Evolutionary conservation across 2,113 vertebrate genomes (phyloP), one percentile per base, ranked within the genome.

Genomic region (Eublepharis macularius): DNA sequence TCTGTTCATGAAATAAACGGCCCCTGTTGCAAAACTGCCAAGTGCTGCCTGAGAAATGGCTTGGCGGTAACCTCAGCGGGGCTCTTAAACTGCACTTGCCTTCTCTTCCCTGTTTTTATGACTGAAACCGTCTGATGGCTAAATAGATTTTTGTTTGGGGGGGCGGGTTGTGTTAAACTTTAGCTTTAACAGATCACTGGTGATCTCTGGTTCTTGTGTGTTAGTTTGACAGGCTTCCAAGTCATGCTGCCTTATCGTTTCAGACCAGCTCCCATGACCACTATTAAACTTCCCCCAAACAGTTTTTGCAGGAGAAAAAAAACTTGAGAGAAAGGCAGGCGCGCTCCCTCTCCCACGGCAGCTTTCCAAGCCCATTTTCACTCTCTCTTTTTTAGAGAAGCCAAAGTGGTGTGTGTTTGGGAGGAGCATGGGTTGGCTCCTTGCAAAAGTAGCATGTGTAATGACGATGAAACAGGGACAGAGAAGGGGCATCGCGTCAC

Each of bases 191-290:
- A 83, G 65, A 63, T 88, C 81, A 84, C 75, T 86, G 84, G 86
- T 68, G 72, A 81, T 90, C 77, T 87, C 2, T 87, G 84, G 87
- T 81, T 83, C 89, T 90, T 57, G n/a, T 76, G 83, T 93, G 88
- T 90, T 93, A 86, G 86, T 89, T 75, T 83, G 74, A 60, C 86
- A 84, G 87, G 41, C 13, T 90, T 92, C 91, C 90, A 86, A 90
- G 88, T 85, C 90, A 81, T 93, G 93, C 84, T 85, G 93, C 84
- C 90, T 93, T 94, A 93, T 92, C 92, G 34, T 80, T 82, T 92
- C 87, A 90, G 84, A 91, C 90, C 92, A 95, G 93, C 93, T 93
- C 82, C 90, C 77, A 17, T 81, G 87, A 1, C 34, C 80, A 47
- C 39, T 72, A 1, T 80, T 60, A 72, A 76, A 89, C 54, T 89